Conservation (phyloP, 2,113 vertebrate genomes). For the Microcebus jonahi region DNA sequence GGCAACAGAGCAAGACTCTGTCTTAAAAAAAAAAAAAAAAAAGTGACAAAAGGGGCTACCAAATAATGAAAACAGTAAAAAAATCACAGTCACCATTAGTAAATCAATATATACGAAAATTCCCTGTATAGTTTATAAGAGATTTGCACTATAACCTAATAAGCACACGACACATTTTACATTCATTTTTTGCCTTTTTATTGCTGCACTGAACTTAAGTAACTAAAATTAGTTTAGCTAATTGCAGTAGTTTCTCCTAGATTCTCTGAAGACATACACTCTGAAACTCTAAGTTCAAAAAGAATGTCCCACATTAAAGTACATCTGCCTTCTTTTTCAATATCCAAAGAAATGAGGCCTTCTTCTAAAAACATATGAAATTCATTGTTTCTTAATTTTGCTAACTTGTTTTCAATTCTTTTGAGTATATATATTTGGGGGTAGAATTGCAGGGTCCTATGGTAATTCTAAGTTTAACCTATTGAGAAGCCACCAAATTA, state of each 20-base stretch:
- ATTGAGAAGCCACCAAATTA: background rate
- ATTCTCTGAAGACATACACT: background rate
- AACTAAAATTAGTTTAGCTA: conserved; percentile 14
- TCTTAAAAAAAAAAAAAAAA: too few species aligned
- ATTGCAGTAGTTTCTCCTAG: background rate
- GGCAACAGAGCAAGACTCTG: too few species aligned
- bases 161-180: background rate
- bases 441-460: background rate
- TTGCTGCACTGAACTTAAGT: background rate
- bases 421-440: background rate
- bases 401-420: background rate
- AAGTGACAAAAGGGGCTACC: background rate
- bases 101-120: background rate
- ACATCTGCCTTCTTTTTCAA: background rate
- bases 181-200: conserved; percentile 11
- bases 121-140: background rate
- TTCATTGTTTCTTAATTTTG: conserved; percentile 38
- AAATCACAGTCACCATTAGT: background rate
- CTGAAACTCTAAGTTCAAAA: conserved; percentile 17
- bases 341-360: background rate
- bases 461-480: conserved; percentile 12
- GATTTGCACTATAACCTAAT: background rate
- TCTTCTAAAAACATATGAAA: background rate
- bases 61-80: conserved; percentile 10
- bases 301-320: background rate